phyloP scores from a whole-genome alignment of 1,140 invertebrate species.

The Dendroctonus valens region DNA sequence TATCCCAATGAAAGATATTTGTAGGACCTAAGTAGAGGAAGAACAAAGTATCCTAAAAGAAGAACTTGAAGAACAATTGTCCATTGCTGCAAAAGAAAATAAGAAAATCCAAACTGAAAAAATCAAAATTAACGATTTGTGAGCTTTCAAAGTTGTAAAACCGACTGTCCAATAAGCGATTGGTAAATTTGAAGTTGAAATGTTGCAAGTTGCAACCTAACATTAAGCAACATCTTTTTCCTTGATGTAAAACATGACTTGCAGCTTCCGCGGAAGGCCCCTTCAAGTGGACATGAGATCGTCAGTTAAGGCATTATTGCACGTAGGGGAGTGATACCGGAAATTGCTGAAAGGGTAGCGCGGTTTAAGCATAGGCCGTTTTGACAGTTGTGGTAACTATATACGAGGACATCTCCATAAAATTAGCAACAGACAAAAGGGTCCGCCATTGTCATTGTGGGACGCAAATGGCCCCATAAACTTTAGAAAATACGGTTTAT shows the following conservation, averaged over 20 bases:
- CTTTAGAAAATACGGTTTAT: slow-evolving; percentile 9
- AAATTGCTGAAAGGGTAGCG: slow-evolving; percentile 26
- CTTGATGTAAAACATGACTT: slow-evolving; percentile 14
- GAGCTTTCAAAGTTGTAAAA: too few relatives aligned
- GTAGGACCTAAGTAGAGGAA: too few relatives aligned
- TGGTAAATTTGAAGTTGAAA: neutral
- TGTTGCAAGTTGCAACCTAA: neutral
- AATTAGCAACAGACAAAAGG: slow-evolving; percentile 29
- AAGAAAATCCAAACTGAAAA: too few relatives aligned
- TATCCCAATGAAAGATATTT: too few relatives aligned
- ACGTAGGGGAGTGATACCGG: slow-evolving; percentile 17
- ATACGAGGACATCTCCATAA: slow-evolving; percentile 21
- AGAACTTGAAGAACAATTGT: too few relatives aligned
- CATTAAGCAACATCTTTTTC: slow-evolving; percentile 4
- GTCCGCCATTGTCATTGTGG: slow-evolving; percentile 12
- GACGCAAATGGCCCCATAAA: neutral
- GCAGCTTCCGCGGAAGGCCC: slow-evolving; percentile 1
- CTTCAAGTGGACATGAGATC: slow-evolving; percentile 14
- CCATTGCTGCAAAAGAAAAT: too few relatives aligned
- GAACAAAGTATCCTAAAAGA: too few relatives aligned
- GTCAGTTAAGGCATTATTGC: slow-evolving; percentile 20
- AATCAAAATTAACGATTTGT: too few relatives aligned
- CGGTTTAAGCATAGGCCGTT: slow-evolving; percentile 25
- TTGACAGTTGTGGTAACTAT: slow-evolving; percentile 25
- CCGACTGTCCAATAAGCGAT: too few relatives aligned